Evolutionary conservation across 2,888 invertebrate genomes (phyloP).

Genomic region (Perdita meconis): DNA sequence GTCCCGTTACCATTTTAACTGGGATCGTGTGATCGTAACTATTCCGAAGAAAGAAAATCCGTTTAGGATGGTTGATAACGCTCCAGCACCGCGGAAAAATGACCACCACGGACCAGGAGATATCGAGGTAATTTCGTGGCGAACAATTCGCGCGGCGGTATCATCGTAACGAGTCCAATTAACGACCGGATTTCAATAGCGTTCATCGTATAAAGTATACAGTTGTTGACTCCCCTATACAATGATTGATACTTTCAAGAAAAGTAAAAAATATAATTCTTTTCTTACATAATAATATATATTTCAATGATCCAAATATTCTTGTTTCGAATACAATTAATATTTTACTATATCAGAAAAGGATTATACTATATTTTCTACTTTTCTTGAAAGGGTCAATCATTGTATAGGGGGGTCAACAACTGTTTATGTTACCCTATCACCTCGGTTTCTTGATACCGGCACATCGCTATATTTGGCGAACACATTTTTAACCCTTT

Average conservation of each 20-base stretch:
- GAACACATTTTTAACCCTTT: no score
- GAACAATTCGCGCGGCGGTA: slow-evolving; percentile 73
- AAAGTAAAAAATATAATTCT: no score
- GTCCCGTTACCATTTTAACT: slow-evolving; percentile 17
- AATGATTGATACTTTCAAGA: no score
- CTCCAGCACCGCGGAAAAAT: slow-evolving; percentile 21
- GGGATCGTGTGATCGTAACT: slow-evolving; percentile 19
- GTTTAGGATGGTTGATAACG: slow-evolving; percentile 30
- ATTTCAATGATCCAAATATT: no score
- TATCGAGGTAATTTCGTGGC: slow-evolving; percentile 76
- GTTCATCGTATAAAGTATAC: slow-evolving; percentile 59
- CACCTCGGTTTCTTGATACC: slow-evolving; percentile 46
- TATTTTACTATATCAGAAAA: no score
- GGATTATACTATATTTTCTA: no score
- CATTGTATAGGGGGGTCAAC: no score
- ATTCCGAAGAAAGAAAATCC: slow-evolving; percentile 50
- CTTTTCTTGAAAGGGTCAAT: no score
- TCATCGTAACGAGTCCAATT: slow-evolving; percentile 74
- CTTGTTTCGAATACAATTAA: no score
- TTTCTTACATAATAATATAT: no score
- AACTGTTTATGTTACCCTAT: no score
- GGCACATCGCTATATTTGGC: slow-evolving; percentile 14
- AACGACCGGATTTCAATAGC: slow-evolving; percentile 68
- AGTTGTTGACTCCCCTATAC: no score
- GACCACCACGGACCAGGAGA: slow-evolving; percentile 55